Base-by-base conservation (phyloP, 2,113 vertebrate species). In the Rhipidura dahli region DNA sequence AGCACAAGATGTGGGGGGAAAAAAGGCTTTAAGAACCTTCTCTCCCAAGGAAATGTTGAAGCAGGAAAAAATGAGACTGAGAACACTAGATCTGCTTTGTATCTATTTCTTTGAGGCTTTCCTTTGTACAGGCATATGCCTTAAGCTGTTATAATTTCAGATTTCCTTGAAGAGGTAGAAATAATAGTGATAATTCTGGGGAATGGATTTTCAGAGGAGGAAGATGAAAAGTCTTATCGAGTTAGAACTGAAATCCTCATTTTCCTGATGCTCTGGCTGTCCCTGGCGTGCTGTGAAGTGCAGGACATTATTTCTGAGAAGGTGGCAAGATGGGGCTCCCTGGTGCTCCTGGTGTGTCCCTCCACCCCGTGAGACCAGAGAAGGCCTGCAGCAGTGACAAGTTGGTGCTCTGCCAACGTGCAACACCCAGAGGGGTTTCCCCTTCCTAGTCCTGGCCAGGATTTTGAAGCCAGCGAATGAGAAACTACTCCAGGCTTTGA, bases 1-100 rank as follows among this genome's bases (percentile, higher is more conserved):
- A 75, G 23, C 2, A 31, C 2, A 39, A 39, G 17, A 3, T 6
- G 7, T 40, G 22, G 16, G 27, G 27, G 35, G 1, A 3, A 2
- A 47, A 44, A 47, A 20, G 17, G 9, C 9, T 61, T 63, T 66
- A 75, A 82, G 27, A 47, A 71, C 6, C 7, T 71, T 9, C 5
- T 71, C 9, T 78, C 13, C 28, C 12, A 73, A 37, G 22, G 45
- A 94, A 82, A 91, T 5, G 10, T 6, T 71, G 39, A 42, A 59
- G 20, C 7, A 78, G 18, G 76, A 7, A 15, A 45, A 87, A 53
- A 59, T 23, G 13, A 84, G n/a, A 53, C 28, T 57, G 31, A 71
- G 15, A 75, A 51, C 24, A 39, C 40, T 57, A 28, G 33, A 35
- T 42, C 42, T 73, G 17, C 31, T 78, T 81, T 81, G 28, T 61